Evolutionary conservation across 2,113 vertebrate genomes (phyloP).

Genomic region (Burhinus bistriatus): DNA sequence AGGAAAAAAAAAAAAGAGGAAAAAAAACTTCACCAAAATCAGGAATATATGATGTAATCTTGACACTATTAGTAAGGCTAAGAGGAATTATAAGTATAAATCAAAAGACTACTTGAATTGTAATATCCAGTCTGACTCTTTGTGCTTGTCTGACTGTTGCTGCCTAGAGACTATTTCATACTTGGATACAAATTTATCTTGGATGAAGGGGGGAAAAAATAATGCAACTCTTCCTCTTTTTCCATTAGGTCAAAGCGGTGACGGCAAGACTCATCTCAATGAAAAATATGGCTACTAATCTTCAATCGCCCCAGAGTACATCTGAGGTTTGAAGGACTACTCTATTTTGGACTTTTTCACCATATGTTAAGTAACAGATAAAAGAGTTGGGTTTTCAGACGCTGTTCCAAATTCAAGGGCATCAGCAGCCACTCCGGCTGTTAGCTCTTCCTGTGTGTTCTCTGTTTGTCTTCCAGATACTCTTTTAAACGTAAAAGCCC

Average conservation of each 20-base stretch:
- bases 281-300: conserved; percentile 93
- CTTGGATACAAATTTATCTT: neutral
- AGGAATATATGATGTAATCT: neutral
- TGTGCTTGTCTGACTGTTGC: neutral
- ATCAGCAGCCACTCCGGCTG: neutral
- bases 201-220: neutral
- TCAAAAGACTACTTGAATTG: neutral
- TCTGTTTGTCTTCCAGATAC: neutral
- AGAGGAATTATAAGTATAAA: neutral
- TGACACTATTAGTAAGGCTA: neutral
- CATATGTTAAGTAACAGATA: neutral
- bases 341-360: neutral
- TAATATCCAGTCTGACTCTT: neutral
- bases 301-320: neutral
- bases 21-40: neutral
- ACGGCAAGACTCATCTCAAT: conserved; percentile 94
- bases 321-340: neutral
- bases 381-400: neutral
- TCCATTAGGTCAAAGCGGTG: conserved; percentile 88
- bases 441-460: neutral
- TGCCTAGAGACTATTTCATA: neutral
- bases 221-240: neutral
- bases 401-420: neutral
- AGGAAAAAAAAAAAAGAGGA: neutral
- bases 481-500: neutral